Evolutionary conservation across 2,888 invertebrate genomes (phyloP), one percentile per base, ranked within the genome.

Genomic region (Monochamus alternatus): DNA sequence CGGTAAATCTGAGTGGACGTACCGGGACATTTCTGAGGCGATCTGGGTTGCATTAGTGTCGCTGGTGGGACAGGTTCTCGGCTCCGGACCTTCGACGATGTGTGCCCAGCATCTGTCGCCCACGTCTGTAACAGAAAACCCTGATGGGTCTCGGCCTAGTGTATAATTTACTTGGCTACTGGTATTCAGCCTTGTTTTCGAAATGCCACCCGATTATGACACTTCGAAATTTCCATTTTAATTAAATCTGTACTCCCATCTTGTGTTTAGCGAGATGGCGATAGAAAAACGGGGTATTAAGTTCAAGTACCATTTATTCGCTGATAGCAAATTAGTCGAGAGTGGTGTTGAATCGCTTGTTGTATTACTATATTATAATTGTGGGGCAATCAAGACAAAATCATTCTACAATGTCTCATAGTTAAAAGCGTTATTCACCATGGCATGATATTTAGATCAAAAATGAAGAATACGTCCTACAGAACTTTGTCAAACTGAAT

Each of bases 91-190:
- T 73, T 55, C 74, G 58, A 47, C 71, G 75, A 62, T 77, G 74
- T 64, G 55, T 68, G 69, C 70, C 70, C 55, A 44, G 60, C 62
- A 32, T 74, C 65, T 76, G 82, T 82, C 83, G 83, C 83, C 81
- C 81, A 69, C 74, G 62, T 80, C 85, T 85, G 85, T 72, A 86
- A 86, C 84, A 85, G 80, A 84, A 81, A 82, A 82, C 77, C 80
- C 79, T 82, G 68, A 80, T 78, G 78, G 75, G 77, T 76, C 80
- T 78, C 77, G 78, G 44, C 60, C 69, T 69, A 60, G 47, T 78
- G 77, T 79, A 80, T 83, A 83, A 83, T 82, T 55, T 80, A 78
- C 78, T 69, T 71, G 67, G 81, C 83, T 83, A 83, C 83, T 78
- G 81, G 83, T 79, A 80, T 83, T 82, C 38, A 79, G 78, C 78